Conservation (phyloP, 1,140 invertebrate species). For the Aphaenogaster floridana region DNA sequence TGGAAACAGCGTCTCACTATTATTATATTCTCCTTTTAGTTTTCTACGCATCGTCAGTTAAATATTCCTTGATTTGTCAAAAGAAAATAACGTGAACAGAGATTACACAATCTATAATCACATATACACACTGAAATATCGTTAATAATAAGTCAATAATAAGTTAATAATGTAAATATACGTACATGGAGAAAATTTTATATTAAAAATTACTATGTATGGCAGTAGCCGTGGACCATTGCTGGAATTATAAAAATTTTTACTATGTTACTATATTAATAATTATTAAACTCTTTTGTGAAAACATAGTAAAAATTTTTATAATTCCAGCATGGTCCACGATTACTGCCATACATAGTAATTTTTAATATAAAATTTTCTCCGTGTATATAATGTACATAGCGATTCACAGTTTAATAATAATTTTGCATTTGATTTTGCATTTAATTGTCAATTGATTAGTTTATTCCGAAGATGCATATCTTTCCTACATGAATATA, state of each 20-base stretch:
- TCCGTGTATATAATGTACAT: background rate
- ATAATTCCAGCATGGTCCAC: too few species aligned
- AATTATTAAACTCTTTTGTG: too few species aligned
- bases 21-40: background rate
- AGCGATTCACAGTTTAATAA: background rate
- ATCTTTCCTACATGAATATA: background rate
- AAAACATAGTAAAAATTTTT: too few species aligned
- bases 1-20: background rate
- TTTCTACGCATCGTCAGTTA: background rate
- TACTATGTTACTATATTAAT: too few species aligned
- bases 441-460: slow-evolving; percentile 14
- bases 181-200: too few species aligned
- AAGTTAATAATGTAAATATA: slow-evolving; percentile 10
- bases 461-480: background rate
- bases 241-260: too few species aligned
- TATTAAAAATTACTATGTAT: too few species aligned
- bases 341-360: too few species aligned
- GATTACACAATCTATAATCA: background rate
- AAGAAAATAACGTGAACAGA: background rate
- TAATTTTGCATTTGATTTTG: slow-evolving; percentile 36
- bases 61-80: background rate
- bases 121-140: background rate
- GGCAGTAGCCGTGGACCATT: too few species aligned
- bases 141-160: background rate
- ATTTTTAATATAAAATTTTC: too few species aligned